phyloP scores from a whole-genome alignment of 2,797 vertebrate species.

The Macropus fuliginosus region DNA sequence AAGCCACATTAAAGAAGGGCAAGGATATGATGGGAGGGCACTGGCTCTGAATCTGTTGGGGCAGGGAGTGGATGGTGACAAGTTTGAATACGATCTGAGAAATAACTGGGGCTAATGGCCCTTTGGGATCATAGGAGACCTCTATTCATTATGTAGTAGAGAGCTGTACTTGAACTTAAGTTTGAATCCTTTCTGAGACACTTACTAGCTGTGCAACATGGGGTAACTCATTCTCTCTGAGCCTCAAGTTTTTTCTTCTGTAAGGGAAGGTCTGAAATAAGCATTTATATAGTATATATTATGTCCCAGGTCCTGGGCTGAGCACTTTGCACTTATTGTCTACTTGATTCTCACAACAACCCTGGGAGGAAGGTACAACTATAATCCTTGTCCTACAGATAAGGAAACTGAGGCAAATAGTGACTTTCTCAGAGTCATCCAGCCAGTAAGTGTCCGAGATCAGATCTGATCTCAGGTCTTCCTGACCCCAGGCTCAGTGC shows the following conservation, averaged over 20 bases:
- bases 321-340: background rate
- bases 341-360: background rate
- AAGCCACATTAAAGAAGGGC: constrained; percentile 47
- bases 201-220: background rate
- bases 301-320: background rate
- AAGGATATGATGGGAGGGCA: constrained; percentile 5
- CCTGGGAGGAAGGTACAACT: background rate
- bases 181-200: background rate
- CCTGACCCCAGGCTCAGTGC: background rate
- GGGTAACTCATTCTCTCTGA: background rate
- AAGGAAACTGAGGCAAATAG: background rate
- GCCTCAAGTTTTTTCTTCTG: background rate
- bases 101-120: background rate
- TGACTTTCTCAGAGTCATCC: background rate
- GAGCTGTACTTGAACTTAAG: background rate
- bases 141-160: background rate
- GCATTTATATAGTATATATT: background rate
- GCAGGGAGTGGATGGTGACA: background rate
- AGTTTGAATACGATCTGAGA: background rate
- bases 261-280: background rate
- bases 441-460: background rate
- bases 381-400: background rate
- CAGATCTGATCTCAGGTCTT: background rate
- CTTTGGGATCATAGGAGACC: background rate
- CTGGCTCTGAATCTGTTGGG: background rate